phyloP scores from a whole-genome alignment of 2,888 invertebrate species.

The Sinentomon sp. region DNA sequence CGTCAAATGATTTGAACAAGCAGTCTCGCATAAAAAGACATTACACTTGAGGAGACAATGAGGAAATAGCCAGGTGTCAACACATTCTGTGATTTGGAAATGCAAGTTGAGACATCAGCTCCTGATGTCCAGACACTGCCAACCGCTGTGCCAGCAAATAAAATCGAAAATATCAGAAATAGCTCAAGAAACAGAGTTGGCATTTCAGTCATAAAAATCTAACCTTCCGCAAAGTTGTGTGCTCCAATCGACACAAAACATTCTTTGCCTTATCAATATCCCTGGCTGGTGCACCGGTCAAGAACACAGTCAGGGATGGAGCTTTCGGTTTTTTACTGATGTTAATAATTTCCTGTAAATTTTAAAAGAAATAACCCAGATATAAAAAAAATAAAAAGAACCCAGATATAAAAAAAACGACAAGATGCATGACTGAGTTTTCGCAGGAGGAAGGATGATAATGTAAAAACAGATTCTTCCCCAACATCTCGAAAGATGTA shows the following conservation, averaged over 20 bases:
- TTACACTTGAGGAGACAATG: no score
- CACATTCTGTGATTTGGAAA: no score
- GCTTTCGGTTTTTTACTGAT: conserved; percentile 98
- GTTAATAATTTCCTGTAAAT: conserved; percentile 42
- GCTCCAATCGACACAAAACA: conserved; percentile 86
- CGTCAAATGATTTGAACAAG: no score
- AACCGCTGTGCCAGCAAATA: not conserved
- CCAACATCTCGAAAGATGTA: no score
- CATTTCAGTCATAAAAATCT: no score
- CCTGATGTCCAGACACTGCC: not conserved
- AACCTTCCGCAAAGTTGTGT: conserved; percentile 83
- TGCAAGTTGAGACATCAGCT: not conserved
- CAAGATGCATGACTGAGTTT: no score
- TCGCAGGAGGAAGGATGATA: no score
- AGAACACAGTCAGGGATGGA: conserved; percentile 89
- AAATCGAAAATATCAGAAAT: not conserved
- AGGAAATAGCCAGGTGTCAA: no score
- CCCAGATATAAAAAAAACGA: not conserved
- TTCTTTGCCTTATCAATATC: conserved; percentile 99
- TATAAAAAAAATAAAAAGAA: not conserved
- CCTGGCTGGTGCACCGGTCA: conserved; percentile 87
- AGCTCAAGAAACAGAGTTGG: not conserved
- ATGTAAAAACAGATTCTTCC: no score
- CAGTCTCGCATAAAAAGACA: no score
- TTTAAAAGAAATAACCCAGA: not conserved